Evolutionary conservation across 2,113 vertebrate species (phyloP).

Genomic region (Perca flavescens): DNA sequence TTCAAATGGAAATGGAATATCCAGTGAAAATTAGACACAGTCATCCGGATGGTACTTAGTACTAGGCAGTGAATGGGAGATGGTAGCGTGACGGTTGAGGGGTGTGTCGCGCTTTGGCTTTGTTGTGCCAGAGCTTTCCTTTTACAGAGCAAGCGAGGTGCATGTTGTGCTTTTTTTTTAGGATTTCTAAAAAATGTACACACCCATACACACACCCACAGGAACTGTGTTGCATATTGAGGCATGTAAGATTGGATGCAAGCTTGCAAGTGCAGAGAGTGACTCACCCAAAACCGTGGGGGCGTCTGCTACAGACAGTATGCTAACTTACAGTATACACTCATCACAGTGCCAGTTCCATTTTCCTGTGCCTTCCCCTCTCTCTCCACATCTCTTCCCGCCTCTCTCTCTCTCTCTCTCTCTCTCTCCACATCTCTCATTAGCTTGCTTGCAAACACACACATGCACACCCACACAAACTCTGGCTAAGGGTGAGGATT

Average conservation of each 20-base stretch:
- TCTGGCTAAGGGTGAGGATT: constrained; percentile 46
- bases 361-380: constrained; percentile 28
- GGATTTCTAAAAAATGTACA: constrained; percentile 4
- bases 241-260: constrained; percentile 50
- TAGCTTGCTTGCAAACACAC: constrained; percentile 58
- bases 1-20: constrained; percentile 78
- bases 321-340: constrained; percentile 58
- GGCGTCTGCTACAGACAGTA: constrained; percentile 40
- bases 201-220: background rate
- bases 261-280: constrained; percentile 69
- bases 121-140: constrained; percentile 37
- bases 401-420: constrained; percentile 18
- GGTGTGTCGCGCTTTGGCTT: constrained; percentile 50
- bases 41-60: constrained; percentile 60
- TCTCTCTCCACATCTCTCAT: constrained; percentile 40
- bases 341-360: constrained; percentile 39
- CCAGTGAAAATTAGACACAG: constrained; percentile 71
- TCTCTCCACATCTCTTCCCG: constrained; percentile 2
- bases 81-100: constrained; percentile 33
- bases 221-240: constrained; percentile 27
- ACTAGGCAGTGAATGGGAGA: constrained; percentile 44
- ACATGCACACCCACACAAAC: constrained; percentile 47
- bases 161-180: constrained; percentile 5
- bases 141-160: constrained; percentile 16
- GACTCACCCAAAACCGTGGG: constrained; percentile 70